Evolutionary conservation across 2,797 vertebrate species (phyloP).

Genomic region (Enteromius radiatus): DNA sequence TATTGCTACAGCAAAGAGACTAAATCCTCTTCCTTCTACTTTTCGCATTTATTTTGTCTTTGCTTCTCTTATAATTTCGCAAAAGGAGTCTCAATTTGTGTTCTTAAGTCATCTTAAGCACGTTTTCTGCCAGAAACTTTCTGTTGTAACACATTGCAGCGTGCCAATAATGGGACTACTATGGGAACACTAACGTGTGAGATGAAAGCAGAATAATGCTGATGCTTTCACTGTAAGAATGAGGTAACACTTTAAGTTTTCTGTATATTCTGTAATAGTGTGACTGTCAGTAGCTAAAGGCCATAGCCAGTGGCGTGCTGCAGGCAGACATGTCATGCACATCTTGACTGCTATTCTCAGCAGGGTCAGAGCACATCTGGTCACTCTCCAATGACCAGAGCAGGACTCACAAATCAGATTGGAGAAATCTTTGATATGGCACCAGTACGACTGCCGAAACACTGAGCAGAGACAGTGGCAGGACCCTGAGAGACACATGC

Average conservation of each 20-base stretch:
- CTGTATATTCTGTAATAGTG: background rate
- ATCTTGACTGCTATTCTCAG: constrained; percentile 3
- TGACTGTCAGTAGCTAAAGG: background rate
- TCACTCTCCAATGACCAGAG: constrained; percentile 8
- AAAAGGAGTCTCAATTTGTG: background rate
- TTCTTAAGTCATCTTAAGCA: background rate
- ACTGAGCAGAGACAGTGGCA: background rate
- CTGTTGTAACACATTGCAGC: constrained; percentile 9
- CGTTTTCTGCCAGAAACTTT: background rate
- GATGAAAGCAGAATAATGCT: background rate
- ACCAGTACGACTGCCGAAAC: background rate
- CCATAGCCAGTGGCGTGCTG: background rate
- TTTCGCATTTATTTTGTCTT: background rate
- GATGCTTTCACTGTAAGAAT: background rate
- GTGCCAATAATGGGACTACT: background rate
- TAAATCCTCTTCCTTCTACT: background rate
- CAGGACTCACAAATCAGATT: constrained; percentile 21
- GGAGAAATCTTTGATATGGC: constrained; percentile 1
- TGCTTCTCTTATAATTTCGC: background rate
- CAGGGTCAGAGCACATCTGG: constrained; percentile 6
- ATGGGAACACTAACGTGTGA: background rate
- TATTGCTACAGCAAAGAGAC: background rate
- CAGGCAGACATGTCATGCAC: background rate
- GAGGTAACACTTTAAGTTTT: background rate
- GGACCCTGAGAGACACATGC: background rate